Percentiles rank a stretch among this genome's conserved stretches.
phyloP scores from a whole-genome alignment of 2,797 vertebrate genomes.

The Enteromius unitaeniatus region DNA sequence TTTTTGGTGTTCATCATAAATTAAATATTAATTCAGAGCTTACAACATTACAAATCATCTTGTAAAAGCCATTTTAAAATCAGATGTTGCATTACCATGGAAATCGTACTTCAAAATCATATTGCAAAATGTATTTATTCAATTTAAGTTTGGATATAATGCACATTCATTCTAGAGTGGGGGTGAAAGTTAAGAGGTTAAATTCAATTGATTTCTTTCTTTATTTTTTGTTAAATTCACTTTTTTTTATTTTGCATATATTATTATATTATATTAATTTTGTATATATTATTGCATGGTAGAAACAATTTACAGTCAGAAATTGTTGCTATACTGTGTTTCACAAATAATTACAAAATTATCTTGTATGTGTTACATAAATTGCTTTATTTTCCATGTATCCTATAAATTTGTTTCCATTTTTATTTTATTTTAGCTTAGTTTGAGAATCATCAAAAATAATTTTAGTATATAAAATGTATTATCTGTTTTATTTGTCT shows the following conservation, averaged over 20 bases:
- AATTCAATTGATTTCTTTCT: too few species aligned
- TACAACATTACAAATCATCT: background rate
- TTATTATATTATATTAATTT: background rate
- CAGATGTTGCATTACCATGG: too few species aligned
- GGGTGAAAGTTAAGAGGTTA: too few species aligned
- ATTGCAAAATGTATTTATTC: background rate
- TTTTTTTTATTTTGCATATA: background rate
- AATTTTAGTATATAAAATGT: background rate
- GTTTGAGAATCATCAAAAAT: background rate
- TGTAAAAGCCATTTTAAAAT: background rate
- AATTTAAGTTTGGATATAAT: background rate
- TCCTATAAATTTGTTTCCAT: background rate
- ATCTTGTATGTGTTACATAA: background rate
- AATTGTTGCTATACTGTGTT: background rate
- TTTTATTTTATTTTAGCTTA: background rate
- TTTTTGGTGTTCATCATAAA: too few species aligned
- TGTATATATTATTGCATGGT: background rate
- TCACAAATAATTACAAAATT: background rate
- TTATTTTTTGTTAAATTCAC: background rate
- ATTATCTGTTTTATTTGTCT: background rate
- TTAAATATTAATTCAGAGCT: background rate
- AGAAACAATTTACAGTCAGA: background rate
- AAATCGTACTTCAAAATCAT: background rate
- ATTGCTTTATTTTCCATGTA: background rate
- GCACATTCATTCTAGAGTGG: too few species aligned